Evolutionary conservation across 2,113 vertebrate genomes (phyloP), one percentile per base, ranked within the genome.

Genomic region (Pseudois nayaur): DNA sequence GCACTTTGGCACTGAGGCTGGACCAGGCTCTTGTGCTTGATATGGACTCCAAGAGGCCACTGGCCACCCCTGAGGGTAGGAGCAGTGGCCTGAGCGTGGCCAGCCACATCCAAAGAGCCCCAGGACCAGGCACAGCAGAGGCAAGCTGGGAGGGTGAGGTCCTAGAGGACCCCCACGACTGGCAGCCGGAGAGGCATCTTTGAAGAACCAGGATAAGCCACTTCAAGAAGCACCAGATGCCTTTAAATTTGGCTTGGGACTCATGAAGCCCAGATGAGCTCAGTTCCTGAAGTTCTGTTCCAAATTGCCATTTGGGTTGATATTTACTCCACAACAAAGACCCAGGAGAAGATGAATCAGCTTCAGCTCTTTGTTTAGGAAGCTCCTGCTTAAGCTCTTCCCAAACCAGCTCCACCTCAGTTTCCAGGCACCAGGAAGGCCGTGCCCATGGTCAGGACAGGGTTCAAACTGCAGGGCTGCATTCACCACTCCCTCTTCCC

Each of bases 341-440:
- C 10, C 71, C 50, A n/a, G 94, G 92, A 96, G 97, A 83, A 19
- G 59, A 76, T 90, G 97, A 97, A 60, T 95, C 98, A 90, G 54
- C 48, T 23, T 19, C 21, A 27, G 84, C n/a, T 45, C 57, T 96
- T 97, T 97, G 97, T 95, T 94, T 62, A 40, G 78, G 67, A 81
- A 43, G 36, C 74, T 67, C 25, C 0, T 6, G 67, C 67, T 57
- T 79, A 50, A 94, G 74, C 36, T 93, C 86, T 96, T 86, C 74
- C 93, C 36, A 86, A 8, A 62, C 6, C 43, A 62, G 33, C 91
- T 60, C 59, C 89, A 40, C 43, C 88, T 97, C 33, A 8, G 67
- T 76, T 97, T 97, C 76, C 82, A 85, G 95, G 95, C 81, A 76
- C 36, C 87, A 45, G 82, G 82, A 79, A 48, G 83, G 52, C 81